Percentiles rank a stretch among this genome's conserved stretches.
These are phyloP conservation scores for Ctenosaura bakeri DNA, from an alignment of 2,797 vertebrate genomes.

Conservation along the genomic window DNA sequence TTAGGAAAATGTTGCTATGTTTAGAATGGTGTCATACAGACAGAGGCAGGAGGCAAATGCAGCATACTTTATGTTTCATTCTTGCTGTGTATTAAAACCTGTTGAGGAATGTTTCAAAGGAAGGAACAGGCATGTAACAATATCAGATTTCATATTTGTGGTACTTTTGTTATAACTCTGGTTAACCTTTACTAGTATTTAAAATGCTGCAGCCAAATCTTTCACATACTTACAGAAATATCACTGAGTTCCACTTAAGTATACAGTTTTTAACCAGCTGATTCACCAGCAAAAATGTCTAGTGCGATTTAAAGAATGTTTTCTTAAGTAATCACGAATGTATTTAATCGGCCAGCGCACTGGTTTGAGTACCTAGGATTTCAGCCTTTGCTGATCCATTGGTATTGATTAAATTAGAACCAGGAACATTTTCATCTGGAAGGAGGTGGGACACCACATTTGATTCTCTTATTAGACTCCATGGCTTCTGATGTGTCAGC, in stretches of 20 bases:
- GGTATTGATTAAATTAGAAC: neutral
- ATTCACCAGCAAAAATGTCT: neutral
- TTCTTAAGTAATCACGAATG: neutral
- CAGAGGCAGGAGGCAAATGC: conserved; percentile 21
- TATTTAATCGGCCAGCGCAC: neutral
- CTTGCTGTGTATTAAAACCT: neutral
- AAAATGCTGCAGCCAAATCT: neutral
- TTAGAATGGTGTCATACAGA: neutral
- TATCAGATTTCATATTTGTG: neutral
- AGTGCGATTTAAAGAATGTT: neutral
- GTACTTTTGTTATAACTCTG: neutral
- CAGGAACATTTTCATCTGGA: neutral
- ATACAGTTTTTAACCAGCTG: neutral
- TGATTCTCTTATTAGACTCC: neutral
- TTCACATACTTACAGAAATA: neutral
- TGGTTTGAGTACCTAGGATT: neutral
- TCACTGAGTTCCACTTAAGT: neutral
- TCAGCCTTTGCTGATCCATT: neutral
- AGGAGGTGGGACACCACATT: too few species aligned
- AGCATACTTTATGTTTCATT: neutral
- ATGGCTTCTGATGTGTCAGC: neutral
- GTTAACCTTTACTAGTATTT: neutral
- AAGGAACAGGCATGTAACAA: neutral
- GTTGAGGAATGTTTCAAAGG: neutral
- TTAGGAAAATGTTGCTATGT: neutral